Percentiles rank a stretch among this genome's conserved stretches.
Evolutionary conservation across 2,797 vertebrate genomes (phyloP).

Genomic region (Esox lucius): DNA sequence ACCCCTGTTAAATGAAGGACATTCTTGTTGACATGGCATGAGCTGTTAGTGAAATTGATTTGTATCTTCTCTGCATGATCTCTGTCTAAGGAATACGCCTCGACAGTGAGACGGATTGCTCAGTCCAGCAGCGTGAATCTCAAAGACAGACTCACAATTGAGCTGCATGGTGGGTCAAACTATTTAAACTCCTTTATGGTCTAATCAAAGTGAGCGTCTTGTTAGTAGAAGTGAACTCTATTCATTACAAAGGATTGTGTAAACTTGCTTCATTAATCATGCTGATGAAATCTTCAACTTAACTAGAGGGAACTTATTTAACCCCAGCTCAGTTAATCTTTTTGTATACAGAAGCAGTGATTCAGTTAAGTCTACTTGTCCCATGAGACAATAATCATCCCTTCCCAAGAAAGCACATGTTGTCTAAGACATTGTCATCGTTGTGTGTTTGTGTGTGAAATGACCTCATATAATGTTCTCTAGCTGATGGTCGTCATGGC

Average conservation of each 20-base stretch:
- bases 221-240: not conserved
- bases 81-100: constrained; percentile 86
- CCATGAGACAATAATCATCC: not conserved
- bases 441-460: not conserved
- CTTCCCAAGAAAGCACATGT: not conserved
- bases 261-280: not conserved
- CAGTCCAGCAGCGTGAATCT: constrained; percentile 84
- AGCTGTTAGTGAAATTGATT: not conserved
- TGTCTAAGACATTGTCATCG: not conserved
- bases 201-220: not conserved
- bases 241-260: not conserved
- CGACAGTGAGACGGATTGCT: constrained; percentile 84
- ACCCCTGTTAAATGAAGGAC: no score
- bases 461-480: not conserved
- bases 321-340: not conserved
- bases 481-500: constrained; percentile 88
- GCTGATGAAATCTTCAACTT: not conserved
- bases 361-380: not conserved
- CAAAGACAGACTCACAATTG: constrained; percentile 92
- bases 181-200: not conserved
- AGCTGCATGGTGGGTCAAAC: constrained; percentile 83
- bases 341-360: not conserved
- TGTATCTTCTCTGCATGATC: not conserved
- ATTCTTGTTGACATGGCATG: not conserved
- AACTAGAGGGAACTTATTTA: not conserved